phyloP scores from a whole-genome alignment of 2,888 invertebrate genomes.

The Phaedon cochleariae region DNA sequence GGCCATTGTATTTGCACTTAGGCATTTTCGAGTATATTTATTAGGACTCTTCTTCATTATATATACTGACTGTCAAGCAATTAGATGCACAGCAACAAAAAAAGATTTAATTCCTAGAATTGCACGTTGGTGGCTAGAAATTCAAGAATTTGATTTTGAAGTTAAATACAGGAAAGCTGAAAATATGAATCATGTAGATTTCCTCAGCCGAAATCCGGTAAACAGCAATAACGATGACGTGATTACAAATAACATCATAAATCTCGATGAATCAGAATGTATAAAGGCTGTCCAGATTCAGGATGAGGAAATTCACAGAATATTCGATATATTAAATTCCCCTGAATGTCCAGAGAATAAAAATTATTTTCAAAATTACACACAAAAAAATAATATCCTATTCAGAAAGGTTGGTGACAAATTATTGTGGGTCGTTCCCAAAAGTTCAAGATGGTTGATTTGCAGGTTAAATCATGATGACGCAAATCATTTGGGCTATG shows the following conservation, averaged over 20 bases:
- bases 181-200: background rate
- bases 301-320: conserved; percentile 37
- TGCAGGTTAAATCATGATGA: conserved; percentile 40
- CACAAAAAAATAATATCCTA: no score
- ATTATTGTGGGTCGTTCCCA: background rate
- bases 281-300: conserved; percentile 38
- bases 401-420: no score
- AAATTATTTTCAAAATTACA: background rate
- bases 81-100: background rate
- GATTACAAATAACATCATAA: no score
- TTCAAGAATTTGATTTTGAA: conserved; percentile 37
- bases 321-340: conserved; percentile 28
- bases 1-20: conserved; percentile 30
- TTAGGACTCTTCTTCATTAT: conserved; percentile 41
- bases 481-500: conserved; percentile 36
- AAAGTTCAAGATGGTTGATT: conserved; percentile 38
- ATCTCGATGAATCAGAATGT: conserved; percentile 31
- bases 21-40: conserved; percentile 38
- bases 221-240: conserved; percentile 23
- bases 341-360: conserved; percentile 28
- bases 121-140: conserved; percentile 40
- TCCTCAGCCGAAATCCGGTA: conserved; percentile 4
- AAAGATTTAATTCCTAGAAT: conserved; percentile 20
- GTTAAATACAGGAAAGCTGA: conserved; percentile 28
- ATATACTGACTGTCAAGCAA: conserved; percentile 44